These are phyloP conservation scores for Mimumesa dahlbomi DNA, from an alignment of 2,888 invertebrate genomes.

Conservation along the genomic window DNA sequence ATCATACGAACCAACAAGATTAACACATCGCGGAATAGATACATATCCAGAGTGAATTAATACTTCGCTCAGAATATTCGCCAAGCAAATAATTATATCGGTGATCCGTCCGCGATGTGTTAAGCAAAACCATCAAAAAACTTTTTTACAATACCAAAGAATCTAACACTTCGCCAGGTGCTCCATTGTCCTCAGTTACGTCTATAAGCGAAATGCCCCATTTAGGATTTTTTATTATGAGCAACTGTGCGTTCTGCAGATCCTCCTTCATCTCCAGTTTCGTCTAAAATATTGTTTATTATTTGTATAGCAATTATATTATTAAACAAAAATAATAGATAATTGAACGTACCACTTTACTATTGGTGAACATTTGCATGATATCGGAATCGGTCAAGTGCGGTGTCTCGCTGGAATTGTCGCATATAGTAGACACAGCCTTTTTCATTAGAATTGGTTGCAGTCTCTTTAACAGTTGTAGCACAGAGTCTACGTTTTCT, in stretches of 20 bases:
- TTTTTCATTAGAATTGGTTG: conserved; percentile 84
- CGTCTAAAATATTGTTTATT: conserved; percentile 43
- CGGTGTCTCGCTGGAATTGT: conserved; percentile 81
- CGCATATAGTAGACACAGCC: conserved; percentile 83
- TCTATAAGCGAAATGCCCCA: conserved; percentile 87
- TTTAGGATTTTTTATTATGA: conserved; percentile 86
- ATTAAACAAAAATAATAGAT: not conserved
- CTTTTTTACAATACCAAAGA: conserved; percentile 77
- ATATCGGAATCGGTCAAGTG: conserved; percentile 85
- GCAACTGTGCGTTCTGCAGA: conserved; percentile 85
- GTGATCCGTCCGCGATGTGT: no score
- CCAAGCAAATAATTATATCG: no score
- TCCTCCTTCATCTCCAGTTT: conserved; percentile 80
- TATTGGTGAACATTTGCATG: conserved; percentile 82
- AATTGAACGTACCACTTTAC: conserved; percentile 77
- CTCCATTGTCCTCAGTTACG: conserved; percentile 74
- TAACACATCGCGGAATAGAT: no score
- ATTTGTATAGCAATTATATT: not conserved
- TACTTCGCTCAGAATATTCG: no score
- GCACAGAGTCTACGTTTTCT: conserved; percentile 84
- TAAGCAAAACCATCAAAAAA: conserved; percentile 4
- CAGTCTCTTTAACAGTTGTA: conserved; percentile 84
- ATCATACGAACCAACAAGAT: not conserved
- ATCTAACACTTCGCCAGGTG: conserved; percentile 71
- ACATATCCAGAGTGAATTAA: no score